phyloP scores from a whole-genome alignment of 1,140 invertebrate species.

The Diorhabda elongata region DNA sequence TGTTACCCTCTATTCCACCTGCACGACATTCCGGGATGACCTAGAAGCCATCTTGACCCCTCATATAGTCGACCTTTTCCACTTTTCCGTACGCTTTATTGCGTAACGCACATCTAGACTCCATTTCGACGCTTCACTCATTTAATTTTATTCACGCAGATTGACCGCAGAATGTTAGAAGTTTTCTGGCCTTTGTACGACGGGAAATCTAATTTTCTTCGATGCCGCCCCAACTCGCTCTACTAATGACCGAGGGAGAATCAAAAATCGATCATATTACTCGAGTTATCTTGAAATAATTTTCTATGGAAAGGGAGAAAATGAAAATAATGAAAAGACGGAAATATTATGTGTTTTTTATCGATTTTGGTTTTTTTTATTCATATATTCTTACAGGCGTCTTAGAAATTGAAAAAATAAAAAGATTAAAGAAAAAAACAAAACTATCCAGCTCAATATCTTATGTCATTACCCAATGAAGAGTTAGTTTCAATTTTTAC shows the following conservation, averaged over 20 bases:
- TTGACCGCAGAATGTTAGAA: constrained; percentile 17
- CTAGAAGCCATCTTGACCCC: constrained; percentile 29
- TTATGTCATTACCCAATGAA: too few relatives aligned
- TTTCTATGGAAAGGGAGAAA: not conserved
- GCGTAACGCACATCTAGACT: constrained; percentile 15
- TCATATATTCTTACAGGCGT: too few relatives aligned
- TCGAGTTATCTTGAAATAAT: not conserved
- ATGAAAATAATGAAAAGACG: not conserved
- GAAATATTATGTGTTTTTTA: not conserved
- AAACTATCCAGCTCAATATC: too few relatives aligned
- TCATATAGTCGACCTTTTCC: constrained; percentile 19
- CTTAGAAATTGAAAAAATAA: too few relatives aligned
- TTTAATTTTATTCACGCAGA: constrained; percentile 23
- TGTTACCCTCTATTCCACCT: constrained; percentile 26
- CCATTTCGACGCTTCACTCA: constrained; percentile 13
- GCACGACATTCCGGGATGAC: constrained; percentile 28
- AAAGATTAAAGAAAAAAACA: too few relatives aligned
- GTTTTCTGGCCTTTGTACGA: constrained; percentile 4
- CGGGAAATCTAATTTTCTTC: constrained; percentile 1
- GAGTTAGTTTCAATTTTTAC: too few relatives aligned
- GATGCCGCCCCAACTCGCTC: not conserved
- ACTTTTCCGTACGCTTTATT: constrained; percentile 20
- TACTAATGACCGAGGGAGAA: not conserved
- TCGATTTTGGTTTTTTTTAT: not conserved
- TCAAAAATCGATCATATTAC: constrained; percentile 2